These are phyloP conservation scores for Xestoiulus laeticollis DNA, from an alignment of 2,888 invertebrate genomes.

Conservation along the genomic window DNA sequence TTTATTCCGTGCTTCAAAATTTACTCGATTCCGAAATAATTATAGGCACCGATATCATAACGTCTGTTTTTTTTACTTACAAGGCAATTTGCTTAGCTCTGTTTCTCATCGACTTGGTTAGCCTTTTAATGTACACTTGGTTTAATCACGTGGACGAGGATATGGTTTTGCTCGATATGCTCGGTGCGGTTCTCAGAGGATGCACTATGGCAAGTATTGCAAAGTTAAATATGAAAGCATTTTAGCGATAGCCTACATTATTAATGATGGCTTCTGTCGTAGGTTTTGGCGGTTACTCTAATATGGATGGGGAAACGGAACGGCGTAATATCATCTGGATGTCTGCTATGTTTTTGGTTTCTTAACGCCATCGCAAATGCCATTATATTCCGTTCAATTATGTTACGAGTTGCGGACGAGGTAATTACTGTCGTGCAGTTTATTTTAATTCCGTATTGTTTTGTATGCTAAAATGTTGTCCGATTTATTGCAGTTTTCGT, in stretches of 20 bases:
- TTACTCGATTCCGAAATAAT: neutral
- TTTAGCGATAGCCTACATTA: neutral
- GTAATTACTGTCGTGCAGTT: neutral
- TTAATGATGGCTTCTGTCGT: neutral
- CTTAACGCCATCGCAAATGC: slow-evolving; percentile 76
- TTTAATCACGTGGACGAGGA: neutral
- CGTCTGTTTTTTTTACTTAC: neutral
- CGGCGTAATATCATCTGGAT: slow-evolving; percentile 89
- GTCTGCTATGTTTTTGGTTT: slow-evolving; percentile 91
- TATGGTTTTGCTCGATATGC: neutral
- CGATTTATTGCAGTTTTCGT: neutral
- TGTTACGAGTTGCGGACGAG: slow-evolving; percentile 58
- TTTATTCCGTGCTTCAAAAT: neutral
- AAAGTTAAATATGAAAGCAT: neutral
- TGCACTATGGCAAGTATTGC: neutral
- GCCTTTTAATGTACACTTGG: slow-evolving; percentile 8
- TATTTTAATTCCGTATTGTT: neutral
- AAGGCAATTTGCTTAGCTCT: neutral
- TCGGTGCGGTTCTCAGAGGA: neutral
- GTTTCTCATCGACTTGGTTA: neutral
- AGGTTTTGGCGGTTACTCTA: slow-evolving; percentile 65
- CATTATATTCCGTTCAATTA: slow-evolving; percentile 77
- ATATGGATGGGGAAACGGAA: slow-evolving; percentile 81
- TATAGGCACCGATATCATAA: neutral
- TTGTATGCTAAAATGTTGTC: neutral